Base-by-base conservation (phyloP, 2,113 vertebrate species). In the Taurulus bubalis region DNA sequence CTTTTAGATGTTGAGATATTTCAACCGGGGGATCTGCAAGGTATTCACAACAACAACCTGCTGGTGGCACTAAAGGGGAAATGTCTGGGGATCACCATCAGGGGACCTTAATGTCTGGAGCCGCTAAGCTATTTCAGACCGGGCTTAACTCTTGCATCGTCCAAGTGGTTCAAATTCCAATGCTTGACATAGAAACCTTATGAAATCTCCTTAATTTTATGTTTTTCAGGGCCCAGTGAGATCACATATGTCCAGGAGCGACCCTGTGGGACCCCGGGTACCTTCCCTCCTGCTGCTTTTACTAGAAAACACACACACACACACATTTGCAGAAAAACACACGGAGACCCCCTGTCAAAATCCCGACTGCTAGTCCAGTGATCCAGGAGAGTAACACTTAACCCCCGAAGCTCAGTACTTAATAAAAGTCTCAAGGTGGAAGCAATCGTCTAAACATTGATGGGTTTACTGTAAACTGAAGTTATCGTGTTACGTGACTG, bases 371-470 rank as follows among this genome's bases (percentile, higher is more conserved):
- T 49, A 30, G 30, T 45, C 58, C 79, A 55, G 49, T 77, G 59
- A 86, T 81, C 83, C 26, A 0, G 36, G 64, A 26, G 51, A 85
- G 71, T 51, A 73, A 73, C 16, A 32, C 22, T 11, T 1, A 20
- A 22, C 16, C 34, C 72, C 59, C 58, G 14, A 0, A 51, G 62
- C 60, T 86, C 40, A 77, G 62, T 56, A 42, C 53, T 73, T 83
- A 53, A 89, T 84, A 75, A 84, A 87, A 77, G 28, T 65, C 56
- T n/a, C 10, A 22, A 42, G n/a, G 62, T 3, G 20, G 64, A 51
- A 53, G 28, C 42, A 34, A 22, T 28, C 16, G 74, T 53, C 22
- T 30, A 64, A 62, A 8, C 32, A 63, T 7, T 40, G 8, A 20
- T 18, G 40, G 64, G 64, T 69, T 65, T 64, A 20, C 36, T 45